Conservation (phyloP, 2,113 vertebrate species). For the Ceuthmochares aereus region DNA sequence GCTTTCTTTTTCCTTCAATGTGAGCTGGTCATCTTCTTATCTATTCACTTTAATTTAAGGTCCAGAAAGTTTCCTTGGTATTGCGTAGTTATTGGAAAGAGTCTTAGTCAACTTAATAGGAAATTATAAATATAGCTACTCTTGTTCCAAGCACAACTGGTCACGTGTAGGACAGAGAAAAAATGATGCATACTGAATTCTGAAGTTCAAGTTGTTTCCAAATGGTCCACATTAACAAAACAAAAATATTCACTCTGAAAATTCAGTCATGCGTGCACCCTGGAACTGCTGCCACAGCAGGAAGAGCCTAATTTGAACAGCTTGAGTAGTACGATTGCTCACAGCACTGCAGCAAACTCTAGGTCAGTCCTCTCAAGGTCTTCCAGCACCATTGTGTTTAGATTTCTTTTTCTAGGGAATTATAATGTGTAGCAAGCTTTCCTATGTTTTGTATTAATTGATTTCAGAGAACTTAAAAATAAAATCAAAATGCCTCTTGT, state of each 20-base stretch:
- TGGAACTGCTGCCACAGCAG: constrained; percentile 54
- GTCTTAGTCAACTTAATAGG: background rate
- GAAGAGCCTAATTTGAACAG: constrained; percentile 23
- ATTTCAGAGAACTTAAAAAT: too few species aligned
- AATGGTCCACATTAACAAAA: background rate
- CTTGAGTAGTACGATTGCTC: background rate
- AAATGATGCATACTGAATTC: background rate
- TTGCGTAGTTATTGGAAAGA: background rate
- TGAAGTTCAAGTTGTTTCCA: background rate
- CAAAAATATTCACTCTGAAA: background rate
- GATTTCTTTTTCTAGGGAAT: background rate
- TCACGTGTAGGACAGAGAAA: background rate
- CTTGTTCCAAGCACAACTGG: background rate
- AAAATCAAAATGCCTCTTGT: background rate
- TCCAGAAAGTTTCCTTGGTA: background rate
- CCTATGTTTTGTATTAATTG: background rate
- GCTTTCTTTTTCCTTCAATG: background rate
- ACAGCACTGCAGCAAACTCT: constrained; percentile 33
- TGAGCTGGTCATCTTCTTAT: background rate
- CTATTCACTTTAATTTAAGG: background rate
- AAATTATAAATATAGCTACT: background rate
- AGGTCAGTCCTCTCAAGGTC: constrained; percentile 53
- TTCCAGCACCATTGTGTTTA: background rate
- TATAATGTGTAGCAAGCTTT: background rate
- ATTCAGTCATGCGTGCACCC: background rate